A percentile compares a stretch with the other conserved stretches of the same genome.
Evolutionary conservation across 2,888 invertebrate species (phyloP).

Genomic region (Synanthedon formicaeformis): DNA sequence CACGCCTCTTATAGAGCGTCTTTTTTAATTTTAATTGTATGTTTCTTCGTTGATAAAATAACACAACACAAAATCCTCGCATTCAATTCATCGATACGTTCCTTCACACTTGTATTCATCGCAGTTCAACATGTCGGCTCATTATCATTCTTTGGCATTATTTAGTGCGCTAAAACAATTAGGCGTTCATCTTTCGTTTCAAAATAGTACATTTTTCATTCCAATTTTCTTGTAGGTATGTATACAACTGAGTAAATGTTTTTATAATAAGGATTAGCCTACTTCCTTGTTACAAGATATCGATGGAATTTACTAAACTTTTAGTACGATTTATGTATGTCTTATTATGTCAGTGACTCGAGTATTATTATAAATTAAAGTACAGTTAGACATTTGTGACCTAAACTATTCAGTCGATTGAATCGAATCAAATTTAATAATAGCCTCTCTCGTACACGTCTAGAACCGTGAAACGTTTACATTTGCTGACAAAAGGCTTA

Average conservation of each 20-base stretch:
- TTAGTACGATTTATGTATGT: conserved; percentile 18
- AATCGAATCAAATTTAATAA: conserved; percentile 63
- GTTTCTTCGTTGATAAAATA: conserved; percentile 24
- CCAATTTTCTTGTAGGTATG: neutral
- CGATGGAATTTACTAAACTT: neutral
- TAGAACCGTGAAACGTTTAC: neutral
- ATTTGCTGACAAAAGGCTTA: neutral
- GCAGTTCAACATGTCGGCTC: conserved; percentile 31
- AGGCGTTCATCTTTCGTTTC: neutral
- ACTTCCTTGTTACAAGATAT: conserved; percentile 16
- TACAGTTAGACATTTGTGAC: conserved; percentile 53
- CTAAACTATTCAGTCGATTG: conserved; percentile 69
- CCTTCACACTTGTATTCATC: conserved; percentile 36
- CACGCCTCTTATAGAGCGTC: conserved; percentile 12
- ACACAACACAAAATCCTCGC: conserved; percentile 22
- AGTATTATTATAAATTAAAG: conserved; percentile 46
- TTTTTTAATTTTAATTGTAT: conserved; percentile 20
- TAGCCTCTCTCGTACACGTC: conserved; percentile 44
- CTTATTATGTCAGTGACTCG: conserved; percentile 34
- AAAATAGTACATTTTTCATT: neutral
- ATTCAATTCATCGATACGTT: conserved; percentile 36
- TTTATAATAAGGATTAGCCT: conserved; percentile 14
- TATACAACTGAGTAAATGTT: no score
- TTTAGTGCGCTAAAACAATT: conserved; percentile 55
- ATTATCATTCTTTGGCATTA: conserved; percentile 66